Conservation (phyloP, 2,113 vertebrate species). For the Probosciger aterrimus region DNA sequence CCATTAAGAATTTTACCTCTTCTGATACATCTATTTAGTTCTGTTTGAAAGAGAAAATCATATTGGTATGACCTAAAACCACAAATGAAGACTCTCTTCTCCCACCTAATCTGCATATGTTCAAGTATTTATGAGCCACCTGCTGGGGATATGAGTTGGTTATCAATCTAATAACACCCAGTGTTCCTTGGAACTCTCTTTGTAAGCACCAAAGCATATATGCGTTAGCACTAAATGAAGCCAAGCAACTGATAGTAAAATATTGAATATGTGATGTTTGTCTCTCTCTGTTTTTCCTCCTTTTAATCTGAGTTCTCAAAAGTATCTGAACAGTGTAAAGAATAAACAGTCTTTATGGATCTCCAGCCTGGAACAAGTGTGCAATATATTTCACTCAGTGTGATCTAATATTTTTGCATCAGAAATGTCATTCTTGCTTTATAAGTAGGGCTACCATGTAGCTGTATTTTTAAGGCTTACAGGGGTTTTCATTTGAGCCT, state of each 20-base stretch:
- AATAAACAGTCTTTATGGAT: constrained; percentile 45
- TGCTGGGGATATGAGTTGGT: constrained; percentile 81
- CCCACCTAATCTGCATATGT: constrained; percentile 72
- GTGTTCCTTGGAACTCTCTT: constrained; percentile 70
- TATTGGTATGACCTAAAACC: constrained; percentile 81
- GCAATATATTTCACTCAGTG: constrained; percentile 22
- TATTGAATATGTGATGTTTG: constrained; percentile 17
- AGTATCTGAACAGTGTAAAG: constrained; percentile 13
- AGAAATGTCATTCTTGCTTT: constrained; percentile 21
- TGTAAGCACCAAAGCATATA: constrained; percentile 73
- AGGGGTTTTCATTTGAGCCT: constrained; percentile 16
- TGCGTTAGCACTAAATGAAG: constrained; percentile 74
- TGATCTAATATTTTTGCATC: constrained; percentile 39
- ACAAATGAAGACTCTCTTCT: constrained; percentile 73
- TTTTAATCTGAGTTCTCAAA: not conserved
- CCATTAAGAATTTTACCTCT: constrained; percentile 86
- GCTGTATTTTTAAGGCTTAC: not conserved
- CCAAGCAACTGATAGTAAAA: constrained; percentile 57
- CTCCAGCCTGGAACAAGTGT: not conserved
- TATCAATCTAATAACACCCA: constrained; percentile 83
- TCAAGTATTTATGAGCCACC: constrained; percentile 84
- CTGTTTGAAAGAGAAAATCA: constrained; percentile 79
- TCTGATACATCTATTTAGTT: constrained; percentile 81
- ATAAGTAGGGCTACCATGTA: not conserved
- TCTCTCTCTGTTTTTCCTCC: not conserved